Evolutionary conservation across 2,797 vertebrate species (phyloP).

Genomic region (Astyanax mexicanus): DNA sequence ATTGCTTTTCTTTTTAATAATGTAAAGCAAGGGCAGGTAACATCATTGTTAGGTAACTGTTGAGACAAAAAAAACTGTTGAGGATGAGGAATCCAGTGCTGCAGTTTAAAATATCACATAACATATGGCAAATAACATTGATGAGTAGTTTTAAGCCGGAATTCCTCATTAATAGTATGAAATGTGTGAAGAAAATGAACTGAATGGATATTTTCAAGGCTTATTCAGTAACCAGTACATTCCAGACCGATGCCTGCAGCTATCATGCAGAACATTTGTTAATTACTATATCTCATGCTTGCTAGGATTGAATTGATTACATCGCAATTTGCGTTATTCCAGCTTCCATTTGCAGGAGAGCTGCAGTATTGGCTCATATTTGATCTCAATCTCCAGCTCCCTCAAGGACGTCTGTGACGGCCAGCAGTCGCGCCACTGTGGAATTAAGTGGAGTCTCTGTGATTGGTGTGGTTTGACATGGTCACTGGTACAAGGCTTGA

Average conservation of each 20-base stretch:
- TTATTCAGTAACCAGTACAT: background rate
- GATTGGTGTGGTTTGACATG: background rate
- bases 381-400: background rate
- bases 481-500: background rate
- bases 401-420: slow-evolving; percentile 5
- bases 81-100: too few species aligned
- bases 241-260: background rate
- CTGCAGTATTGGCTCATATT: background rate
- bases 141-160: too few species aligned
- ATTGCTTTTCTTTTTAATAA: too few species aligned
- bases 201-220: background rate
- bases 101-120: too few species aligned
- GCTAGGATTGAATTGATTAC: background rate
- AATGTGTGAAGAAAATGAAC: background rate
- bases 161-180: too few species aligned
- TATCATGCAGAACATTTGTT: background rate
- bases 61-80: too few species aligned
- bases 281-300: background rate
- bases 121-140: too few species aligned
- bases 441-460: background rate
- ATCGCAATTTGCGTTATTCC: background rate
- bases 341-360: background rate
- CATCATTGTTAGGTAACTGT: too few species aligned
- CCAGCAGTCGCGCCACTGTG: background rate
- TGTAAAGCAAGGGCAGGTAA: too few species aligned